phyloP scores from a whole-genome alignment of 2,888 invertebrate genomes.

The Coleophora flavipennella region DNA sequence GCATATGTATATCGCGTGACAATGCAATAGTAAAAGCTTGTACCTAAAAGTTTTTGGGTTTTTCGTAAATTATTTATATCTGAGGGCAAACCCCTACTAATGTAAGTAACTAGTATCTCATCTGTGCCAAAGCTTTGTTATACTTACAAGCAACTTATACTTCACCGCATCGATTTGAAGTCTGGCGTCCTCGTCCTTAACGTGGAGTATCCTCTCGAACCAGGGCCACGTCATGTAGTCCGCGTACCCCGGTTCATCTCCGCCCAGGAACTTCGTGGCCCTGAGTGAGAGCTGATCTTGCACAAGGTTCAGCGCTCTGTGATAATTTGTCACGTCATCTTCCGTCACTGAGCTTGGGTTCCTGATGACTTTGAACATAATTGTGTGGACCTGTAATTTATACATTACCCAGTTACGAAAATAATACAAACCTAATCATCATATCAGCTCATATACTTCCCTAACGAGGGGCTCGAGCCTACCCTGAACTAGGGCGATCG shows the following conservation, averaged over 20 bases:
- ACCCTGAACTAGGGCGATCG: too few species aligned
- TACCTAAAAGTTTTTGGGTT: too few species aligned
- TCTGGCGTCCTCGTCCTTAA: slow-evolving; percentile 59
- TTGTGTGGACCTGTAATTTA: slow-evolving; percentile 31
- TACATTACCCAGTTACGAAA: too few species aligned
- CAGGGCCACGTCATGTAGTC: slow-evolving; percentile 93
- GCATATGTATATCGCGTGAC: too few species aligned
- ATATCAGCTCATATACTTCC: too few species aligned
- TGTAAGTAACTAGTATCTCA: too few species aligned
- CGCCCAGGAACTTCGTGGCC: slow-evolving; percentile 74
- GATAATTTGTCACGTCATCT: slow-evolving; percentile 27
- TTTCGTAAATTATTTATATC: too few species aligned
- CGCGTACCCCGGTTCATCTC: slow-evolving; percentile 79
- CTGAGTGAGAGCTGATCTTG: slow-evolving; percentile 76
- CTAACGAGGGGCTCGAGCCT: too few species aligned
- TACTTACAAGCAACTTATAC: slow-evolving; percentile 54
- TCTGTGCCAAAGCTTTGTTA: too few species aligned
- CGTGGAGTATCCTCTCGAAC: slow-evolving; percentile 77
- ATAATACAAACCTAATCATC: too few species aligned
- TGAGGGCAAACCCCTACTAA: too few species aligned
- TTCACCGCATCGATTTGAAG: slow-evolving; percentile 66
- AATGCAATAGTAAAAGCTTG: too few species aligned
- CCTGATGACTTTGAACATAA: slow-evolving; percentile 32
- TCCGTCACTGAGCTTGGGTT: slow-evolving; percentile 35
- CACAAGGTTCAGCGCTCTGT: slow-evolving; percentile 69